Evolutionary conservation across 2,888 invertebrate genomes (phyloP).

Genomic region (Leptinotarsa haldemani): DNA sequence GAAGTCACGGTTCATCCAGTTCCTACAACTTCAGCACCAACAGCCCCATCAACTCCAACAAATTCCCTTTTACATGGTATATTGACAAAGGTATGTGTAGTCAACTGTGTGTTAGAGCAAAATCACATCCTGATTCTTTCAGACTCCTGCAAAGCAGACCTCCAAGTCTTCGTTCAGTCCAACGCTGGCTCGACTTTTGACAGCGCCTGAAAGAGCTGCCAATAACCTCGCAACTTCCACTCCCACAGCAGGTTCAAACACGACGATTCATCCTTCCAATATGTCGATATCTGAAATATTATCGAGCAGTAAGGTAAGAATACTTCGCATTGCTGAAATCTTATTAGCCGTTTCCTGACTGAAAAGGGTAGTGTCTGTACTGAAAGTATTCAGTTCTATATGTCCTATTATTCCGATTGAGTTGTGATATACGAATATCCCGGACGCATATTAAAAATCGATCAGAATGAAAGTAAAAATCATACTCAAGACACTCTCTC

Average conservation of each 20-base stretch:
- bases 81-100: conserved; percentile 73
- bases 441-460: no score
- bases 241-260: conserved; percentile 43
- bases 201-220: conserved; percentile 69
- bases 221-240: conserved; percentile 44
- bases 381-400: no score
- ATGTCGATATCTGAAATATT: conserved; percentile 65
- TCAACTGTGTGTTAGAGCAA: neutral
- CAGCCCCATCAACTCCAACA: conserved; percentile 66
- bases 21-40: conserved; percentile 54
- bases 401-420: no score
- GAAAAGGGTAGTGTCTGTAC: no score
- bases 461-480: no score
- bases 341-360: no score
- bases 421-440: no score
- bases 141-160: conserved; percentile 59
- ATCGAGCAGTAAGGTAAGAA: conserved; percentile 62
- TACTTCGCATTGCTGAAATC: neutral
- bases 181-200: conserved; percentile 82
- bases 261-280: conserved; percentile 52
- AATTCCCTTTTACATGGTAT: conserved; percentile 81
- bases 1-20: conserved; percentile 78
- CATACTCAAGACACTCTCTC: no score
- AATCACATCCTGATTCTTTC: neutral
- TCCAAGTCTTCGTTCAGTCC: conserved; percentile 79